Evolutionary conservation across 2,888 invertebrate species (phyloP).

Genomic region (Rapana venosa): DNA sequence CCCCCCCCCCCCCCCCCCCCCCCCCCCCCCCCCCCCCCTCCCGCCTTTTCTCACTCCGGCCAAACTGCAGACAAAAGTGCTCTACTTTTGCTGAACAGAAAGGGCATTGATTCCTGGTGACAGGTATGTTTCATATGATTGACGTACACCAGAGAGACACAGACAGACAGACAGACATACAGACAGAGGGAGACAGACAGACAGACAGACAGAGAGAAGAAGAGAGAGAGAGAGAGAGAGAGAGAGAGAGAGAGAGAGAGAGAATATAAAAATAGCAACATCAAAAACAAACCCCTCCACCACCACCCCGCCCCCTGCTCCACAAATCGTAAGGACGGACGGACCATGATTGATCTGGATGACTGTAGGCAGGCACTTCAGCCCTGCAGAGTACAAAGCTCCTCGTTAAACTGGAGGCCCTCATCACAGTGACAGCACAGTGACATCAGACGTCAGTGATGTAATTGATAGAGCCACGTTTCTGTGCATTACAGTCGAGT

Average conservation of each 20-base stretch:
- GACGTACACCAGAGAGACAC: background rate
- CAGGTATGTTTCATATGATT: background rate
- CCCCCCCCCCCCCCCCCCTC: too few species aligned
- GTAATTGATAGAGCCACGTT: background rate
- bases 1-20: too few species aligned
- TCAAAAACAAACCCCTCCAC: background rate
- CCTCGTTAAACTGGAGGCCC: background rate
- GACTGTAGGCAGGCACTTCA: background rate
- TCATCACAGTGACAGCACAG: background rate
- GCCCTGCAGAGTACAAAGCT: background rate
- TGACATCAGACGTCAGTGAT: background rate
- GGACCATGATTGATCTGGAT: too few species aligned
- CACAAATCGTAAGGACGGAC: background rate
- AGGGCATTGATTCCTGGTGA: background rate
- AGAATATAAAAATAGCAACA: background rate
- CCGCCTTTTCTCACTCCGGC: too few species aligned
- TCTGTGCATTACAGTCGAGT: too few species aligned
- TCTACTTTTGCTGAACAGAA: background rate
- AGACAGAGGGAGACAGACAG: too few species aligned
- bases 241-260: background rate
- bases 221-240: background rate
- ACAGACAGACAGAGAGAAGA: too few species aligned
- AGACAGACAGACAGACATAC: background rate
- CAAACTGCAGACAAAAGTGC: too few species aligned
- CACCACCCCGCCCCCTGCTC: too few species aligned